Evolutionary conservation across 2,113 vertebrate species (phyloP), one percentile per base, ranked within the genome.

Genomic region (Maccullochella peelii): DNA sequence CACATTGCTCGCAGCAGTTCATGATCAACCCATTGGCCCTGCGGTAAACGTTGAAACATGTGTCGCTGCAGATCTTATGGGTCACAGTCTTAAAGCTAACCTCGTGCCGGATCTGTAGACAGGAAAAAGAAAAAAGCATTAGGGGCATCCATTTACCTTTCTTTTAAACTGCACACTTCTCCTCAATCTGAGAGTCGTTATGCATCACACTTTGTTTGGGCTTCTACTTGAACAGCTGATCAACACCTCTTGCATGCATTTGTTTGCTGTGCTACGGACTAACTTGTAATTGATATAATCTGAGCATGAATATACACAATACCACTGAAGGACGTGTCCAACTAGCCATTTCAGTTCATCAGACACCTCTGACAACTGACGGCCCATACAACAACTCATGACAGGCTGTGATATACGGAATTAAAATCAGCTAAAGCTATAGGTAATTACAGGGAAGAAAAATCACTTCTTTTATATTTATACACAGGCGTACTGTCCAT

Each of bases 51-150:
- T 99, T 99, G 95, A 99, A 99, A 94, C 98, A 99, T 33, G 96
- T 92, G 86, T 99, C 98, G 89, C 98, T 99, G 95, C 98, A 99
- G 90, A 99, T 97, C 94, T 99, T 99, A 82, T 99, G 98, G 77
- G 98, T 99, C 95, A 99, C 98, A 77, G 98, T 99, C 95, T 99
- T 99, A 95, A 99, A 99, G 96, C 98, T 99, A 89, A 99, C 98
- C 94, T 99, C 98, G 55, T 99, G 98, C 44, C 98, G 98, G 94
- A 99, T 99, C 98, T 99, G 92, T 69, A 57, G 92, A 84, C 40
- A 75, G 36, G 69, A 38, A 38, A 38, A 38, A 62, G 20, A 63
- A 44, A 33, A 49, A 75, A 0, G 40, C 8, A 76, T 2, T 40
- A 58, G 3, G 3, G 30, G 30, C 63, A 57, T 11, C 50, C 1